phyloP scores from a whole-genome alignment of 1,140 invertebrate species.

The Protaetia brevitarsis region DNA sequence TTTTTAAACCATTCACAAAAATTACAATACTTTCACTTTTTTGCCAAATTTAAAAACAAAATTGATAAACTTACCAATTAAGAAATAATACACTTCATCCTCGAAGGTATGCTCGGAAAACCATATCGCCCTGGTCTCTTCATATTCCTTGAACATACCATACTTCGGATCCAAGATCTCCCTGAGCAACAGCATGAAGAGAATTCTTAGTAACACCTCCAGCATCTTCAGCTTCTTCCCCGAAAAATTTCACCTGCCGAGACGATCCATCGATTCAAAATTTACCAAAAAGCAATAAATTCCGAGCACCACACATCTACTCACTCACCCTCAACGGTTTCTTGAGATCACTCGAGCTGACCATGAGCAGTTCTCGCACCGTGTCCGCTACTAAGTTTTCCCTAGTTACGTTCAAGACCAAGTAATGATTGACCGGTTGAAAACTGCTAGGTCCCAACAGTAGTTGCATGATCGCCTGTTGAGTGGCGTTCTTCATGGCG shows the following conservation, averaged over 20 bases:
- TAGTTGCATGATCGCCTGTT: constrained; percentile 56
- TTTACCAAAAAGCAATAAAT: not conserved
- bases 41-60: not conserved
- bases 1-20: too few relatives aligned
- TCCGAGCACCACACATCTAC: constrained; percentile 38
- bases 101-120: constrained; percentile 84
- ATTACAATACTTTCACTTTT: too few relatives aligned
- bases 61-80: constrained; percentile 64
- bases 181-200: constrained; percentile 86
- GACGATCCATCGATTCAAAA: not conserved
- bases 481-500: constrained; percentile 70
- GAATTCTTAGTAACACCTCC: constrained; percentile 96
- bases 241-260: constrained; percentile 77
- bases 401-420: constrained; percentile 78
- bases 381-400: constrained; percentile 88
- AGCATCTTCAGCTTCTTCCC: constrained; percentile 94
- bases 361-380: constrained; percentile 70
- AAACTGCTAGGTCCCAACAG: constrained; percentile 47
- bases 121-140: constrained; percentile 89
- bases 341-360: constrained; percentile 75
- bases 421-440: constrained; percentile 60
- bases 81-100: constrained; percentile 78
- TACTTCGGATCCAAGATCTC: constrained; percentile 96
- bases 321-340: constrained; percentile 88
- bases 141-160: constrained; percentile 94